Evolutionary conservation across 2,888 invertebrate species (phyloP).

Genomic region (Neocrepidodera transversa): DNA sequence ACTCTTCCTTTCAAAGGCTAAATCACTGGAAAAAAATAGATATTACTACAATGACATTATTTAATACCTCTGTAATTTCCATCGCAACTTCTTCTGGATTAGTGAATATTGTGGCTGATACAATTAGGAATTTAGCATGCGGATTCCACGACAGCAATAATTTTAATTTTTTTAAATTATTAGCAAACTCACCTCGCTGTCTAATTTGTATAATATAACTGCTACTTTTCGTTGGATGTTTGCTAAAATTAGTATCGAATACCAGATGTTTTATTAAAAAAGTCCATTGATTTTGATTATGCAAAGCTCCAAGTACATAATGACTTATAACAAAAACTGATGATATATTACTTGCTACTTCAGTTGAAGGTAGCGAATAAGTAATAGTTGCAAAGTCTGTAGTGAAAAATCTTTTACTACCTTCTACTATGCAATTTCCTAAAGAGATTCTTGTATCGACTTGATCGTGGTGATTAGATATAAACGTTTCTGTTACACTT

Average conservation of each 20-base stretch:
- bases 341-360: not conserved
- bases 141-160: constrained; percentile 36
- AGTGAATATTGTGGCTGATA: constrained; percentile 40
- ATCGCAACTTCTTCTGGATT: constrained; percentile 34
- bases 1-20: no score
- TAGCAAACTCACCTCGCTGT: constrained; percentile 31
- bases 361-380: constrained; percentile 24
- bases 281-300: constrained; percentile 19
- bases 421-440: constrained; percentile 33
- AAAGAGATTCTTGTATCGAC: constrained; percentile 27
- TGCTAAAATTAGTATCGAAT: not conserved
- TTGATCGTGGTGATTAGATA: constrained; percentile 1
- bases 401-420: constrained; percentile 28
- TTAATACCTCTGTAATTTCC: constrained; percentile 36
- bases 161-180: constrained; percentile 27
- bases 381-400: constrained; percentile 29
- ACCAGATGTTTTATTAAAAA: constrained; percentile 29
- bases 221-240: constrained; percentile 9
- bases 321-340: constrained; percentile 28
- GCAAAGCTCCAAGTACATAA: constrained; percentile 22
- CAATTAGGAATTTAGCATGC: constrained; percentile 44
- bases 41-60: no score
- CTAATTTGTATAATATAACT: constrained; percentile 42
- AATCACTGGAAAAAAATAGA: no score
- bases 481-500: not conserved